Evolutionary conservation across 1,140 invertebrate genomes (phyloP).

Genomic region (Papilio xuthus): DNA sequence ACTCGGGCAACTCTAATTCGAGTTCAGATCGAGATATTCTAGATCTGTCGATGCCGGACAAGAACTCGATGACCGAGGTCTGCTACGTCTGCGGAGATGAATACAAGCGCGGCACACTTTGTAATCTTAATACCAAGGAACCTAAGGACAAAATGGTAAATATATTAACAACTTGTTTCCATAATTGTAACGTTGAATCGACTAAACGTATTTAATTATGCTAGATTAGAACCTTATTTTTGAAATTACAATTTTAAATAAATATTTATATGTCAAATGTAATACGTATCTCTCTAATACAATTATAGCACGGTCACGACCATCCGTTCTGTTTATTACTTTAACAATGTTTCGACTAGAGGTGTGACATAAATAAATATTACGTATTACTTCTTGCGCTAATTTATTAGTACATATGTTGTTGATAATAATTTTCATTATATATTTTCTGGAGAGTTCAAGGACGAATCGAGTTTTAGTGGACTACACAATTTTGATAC

Average conservation of each 20-base stretch:
- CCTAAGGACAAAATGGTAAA: conserved; percentile 79
- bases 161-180: not conserved
- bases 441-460: no score
- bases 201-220: not conserved
- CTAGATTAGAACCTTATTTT: no score
- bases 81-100: conserved; percentile 95
- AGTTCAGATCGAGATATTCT: conserved; percentile 86
- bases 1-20: conserved; percentile 78
- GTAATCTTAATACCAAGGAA: conserved; percentile 82
- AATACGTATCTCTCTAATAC: not conserved
- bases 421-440: no score
- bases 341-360: not conserved
- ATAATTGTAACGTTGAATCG: not conserved
- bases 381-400: not conserved
- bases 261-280: no score
- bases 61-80: conserved; percentile 93
- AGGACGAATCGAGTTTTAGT: no score
- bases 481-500: no score
- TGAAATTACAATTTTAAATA: no score
- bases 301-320: not conserved
- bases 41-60: conserved; percentile 94
- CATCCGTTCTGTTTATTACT: not conserved
- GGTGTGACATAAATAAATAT: not conserved
- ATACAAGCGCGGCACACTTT: conserved; percentile 89
- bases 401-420: no score